Evolutionary conservation across 2,888 invertebrate species (phyloP), one percentile per base, ranked within the genome.

Genomic region (Phania funesta): DNA sequence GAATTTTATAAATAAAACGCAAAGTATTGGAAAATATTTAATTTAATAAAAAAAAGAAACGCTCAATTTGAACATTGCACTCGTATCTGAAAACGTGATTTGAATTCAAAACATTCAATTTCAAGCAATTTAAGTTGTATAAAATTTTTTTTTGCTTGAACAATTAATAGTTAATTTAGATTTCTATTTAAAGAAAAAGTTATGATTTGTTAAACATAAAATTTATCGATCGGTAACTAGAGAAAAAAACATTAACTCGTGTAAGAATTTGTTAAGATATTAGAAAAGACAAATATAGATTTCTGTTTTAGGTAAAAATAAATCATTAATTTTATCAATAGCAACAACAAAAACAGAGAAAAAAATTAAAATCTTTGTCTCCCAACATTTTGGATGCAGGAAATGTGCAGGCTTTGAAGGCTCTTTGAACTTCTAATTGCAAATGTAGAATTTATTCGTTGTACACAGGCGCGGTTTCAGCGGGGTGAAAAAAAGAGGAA

Each of bases 21-120:
- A 41, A 50, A 38, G 29, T 8, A 35, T 48, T 74, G 52, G 58
- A 75, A 80, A 22, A 38, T 38, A 52, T 68, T n/a, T n/a, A 41
- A 41, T 41, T 16, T 44, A 44, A 64, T 50, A 22, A 16, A 22
- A 0, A 8, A 22, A 46, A 56, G 64, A 6, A 50, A 58, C 41
- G 41, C 80, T 56, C 68, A 74, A 56, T 74, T 68, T 41, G 58
- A 48, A 54, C 46, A 68, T 60, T 52, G 18, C 18, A 13, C n/a
- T 44, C 20, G 67, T 78, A 60, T 44, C 29, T 44, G n/a, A 48
- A 58, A 70, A 80, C 80, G 80, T 80, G 80, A 70, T 75, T 70
- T 71, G 80, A 80, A 76, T 75, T 32, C 9, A 62, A 71, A 62
- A 18, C 16, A n/a, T 22, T 74, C 60, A 32, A 67, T 52, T 52